Evolutionary conservation across 2,113 vertebrate genomes (phyloP).

Genomic region (Piprites chloris): DNA sequence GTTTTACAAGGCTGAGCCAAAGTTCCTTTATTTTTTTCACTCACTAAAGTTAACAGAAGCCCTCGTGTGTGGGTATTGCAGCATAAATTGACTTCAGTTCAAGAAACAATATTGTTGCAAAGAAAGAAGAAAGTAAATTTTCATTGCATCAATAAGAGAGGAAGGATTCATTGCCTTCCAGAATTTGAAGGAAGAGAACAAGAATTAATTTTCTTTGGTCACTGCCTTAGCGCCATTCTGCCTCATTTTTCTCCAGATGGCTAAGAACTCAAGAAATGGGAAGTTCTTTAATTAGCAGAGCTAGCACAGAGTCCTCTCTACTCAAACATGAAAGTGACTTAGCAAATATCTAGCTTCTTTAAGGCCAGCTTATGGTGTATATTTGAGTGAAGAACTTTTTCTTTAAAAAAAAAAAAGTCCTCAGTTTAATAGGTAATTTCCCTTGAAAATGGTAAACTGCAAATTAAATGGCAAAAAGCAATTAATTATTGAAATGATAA

Average conservation of each 20-base stretch:
- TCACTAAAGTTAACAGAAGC: not conserved
- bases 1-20: not conserved
- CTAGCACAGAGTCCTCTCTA: not conserved
- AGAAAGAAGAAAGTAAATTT: not conserved
- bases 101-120: not conserved
- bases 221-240: not conserved
- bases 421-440: conserved; percentile 28
- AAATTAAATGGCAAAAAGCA: conserved; percentile 61
- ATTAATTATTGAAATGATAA: conserved; percentile 62
- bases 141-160: not conserved
- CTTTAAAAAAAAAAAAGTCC: not conserved
- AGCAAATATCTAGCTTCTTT: not conserved
- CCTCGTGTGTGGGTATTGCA: not conserved
- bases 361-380: not conserved
- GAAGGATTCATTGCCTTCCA: not conserved
- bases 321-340: not conserved
- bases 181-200: not conserved
- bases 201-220: not conserved
- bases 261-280: not conserved
- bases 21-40: not conserved
- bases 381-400: not conserved
- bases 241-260: not conserved
- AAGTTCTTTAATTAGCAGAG: not conserved
- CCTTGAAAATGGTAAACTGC: conserved; percentile 52
- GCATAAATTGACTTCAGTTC: not conserved